Evolutionary conservation across 2,113 vertebrate genomes (phyloP), one percentile per base, ranked within the genome.

Genomic region (Passer domesticus): DNA sequence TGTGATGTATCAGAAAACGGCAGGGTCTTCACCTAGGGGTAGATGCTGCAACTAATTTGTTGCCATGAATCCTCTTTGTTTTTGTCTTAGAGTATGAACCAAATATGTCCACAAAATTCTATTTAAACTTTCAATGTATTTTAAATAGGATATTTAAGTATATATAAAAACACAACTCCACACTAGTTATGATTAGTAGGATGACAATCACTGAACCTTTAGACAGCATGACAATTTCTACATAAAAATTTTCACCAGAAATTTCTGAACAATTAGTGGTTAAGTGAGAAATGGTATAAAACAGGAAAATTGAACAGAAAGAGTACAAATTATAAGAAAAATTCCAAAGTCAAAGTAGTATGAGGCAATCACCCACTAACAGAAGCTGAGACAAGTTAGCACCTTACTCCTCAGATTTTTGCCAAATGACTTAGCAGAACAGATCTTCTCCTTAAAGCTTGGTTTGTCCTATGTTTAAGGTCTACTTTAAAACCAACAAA

Each of bases 1-100:
- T 11, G 31, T 3, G 44, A 88, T 25, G 67, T 60, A 44, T 92
- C 88, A 90, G 89, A 97, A 97, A 97, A 92, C 89, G 50, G 79
- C 52, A 90, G 60, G 25, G 49, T 27, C 94, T 96, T 95, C 92
- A 95, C 39, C 59, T 50, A 37, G 60, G 67, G 58, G 59, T 68
- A 85, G 83, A 90, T 73, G 50, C 53, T 39, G n/a, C 58, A 35
- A 94, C 78, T 70, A 64, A 94, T 93, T 92, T 78, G 59, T 60
- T 91, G 13, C 24, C 24, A 12, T 63, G 75, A 55, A 35, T 56
- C 52, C 80, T 28, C 58, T 56, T 10, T 44, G 21, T 27, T 84
- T 87, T 67, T 10, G 15, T 87, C 83, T 87, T 85, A 92, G 66
- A 69, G 46, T 37, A 67, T 15, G 35, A 93, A 63, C 22, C 7